Evolutionary conservation across 2,888 invertebrate species (phyloP), one percentile per base, ranked within the genome.

Genomic region (Cloeon dipterum): DNA sequence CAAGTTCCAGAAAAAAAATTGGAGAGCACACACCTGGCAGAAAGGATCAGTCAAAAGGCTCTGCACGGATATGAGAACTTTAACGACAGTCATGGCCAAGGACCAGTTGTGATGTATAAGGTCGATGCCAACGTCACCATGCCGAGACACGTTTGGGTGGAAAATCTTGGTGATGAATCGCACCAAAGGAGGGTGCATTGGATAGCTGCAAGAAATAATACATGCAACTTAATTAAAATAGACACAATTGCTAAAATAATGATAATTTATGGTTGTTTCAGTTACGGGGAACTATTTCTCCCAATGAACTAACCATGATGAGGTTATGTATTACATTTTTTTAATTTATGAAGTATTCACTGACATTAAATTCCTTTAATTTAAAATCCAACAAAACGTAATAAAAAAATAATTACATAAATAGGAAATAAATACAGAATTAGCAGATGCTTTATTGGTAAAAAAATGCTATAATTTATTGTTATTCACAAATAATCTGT

Each of bases 51-150:
- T 86, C 40, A 86, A 65, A 41, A 86, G 61, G 48, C 82, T 83
- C 61, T 86, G 85, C 43, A 86, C 76, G 37, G 83, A 85, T 41
- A 86, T 72, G 46, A 86, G 67, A 40, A 86, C 74, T 54, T 85
- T 91, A 45, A 82, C 78, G 50, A 91, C 75, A 29, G 89, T 89
- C 43, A 91, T 61, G 1, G 88, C 89, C 42, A 89, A 61, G n/a
- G 86, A 86, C 91, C 91, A 93, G 60, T 93, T 93, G 59, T 88
- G 83, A 49, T 85, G 82, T 46, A 93, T 85, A 8, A 85, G 86
- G 61, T 93, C 91, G 44, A 93, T 78, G 40, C 93, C 91, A 35
- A 93, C 85, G 58, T 91, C 89, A 3, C 91, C 91, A 57, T 93
- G 91, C 1, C 89, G 69, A 3, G 86, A 88, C 38, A 93, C 79